A percentile compares a stretch with the other conserved stretches of the same genome.
Evolutionary conservation across 37 sponge, comb jelly and placozoan genomes (phyloP).

Genomic region (Bolinopsis microptera): DNA sequence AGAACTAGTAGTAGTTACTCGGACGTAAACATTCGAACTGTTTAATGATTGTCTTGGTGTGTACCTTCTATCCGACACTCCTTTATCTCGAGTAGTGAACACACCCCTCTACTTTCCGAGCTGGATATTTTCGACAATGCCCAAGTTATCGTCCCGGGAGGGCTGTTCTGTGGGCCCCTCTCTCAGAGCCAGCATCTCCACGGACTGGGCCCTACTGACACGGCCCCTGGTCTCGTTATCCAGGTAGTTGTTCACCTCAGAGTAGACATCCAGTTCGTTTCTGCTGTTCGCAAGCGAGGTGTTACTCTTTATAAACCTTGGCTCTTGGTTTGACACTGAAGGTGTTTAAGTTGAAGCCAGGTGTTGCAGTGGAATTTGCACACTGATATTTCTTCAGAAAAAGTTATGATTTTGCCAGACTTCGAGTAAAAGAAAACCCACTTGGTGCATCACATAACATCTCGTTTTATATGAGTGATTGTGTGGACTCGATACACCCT

Average conservation of each 20-base stretch:
- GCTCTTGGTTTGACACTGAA: slow-evolving; percentile 44
- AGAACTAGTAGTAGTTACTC: too few species aligned
- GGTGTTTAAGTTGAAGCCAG: neutral
- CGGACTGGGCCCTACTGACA: neutral
- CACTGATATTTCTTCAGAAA: too few species aligned
- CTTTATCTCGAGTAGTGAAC: too few species aligned
- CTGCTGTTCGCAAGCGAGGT: neutral
- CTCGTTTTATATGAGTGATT: too few species aligned
- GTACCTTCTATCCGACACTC: too few species aligned
- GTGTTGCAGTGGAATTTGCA: too few species aligned
- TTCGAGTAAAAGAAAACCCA: too few species aligned
- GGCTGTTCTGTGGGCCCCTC: neutral
- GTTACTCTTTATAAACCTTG: slow-evolving; percentile 42
- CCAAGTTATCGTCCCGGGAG: neutral
- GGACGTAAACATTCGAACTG: too few species aligned
- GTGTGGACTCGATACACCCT: too few species aligned
- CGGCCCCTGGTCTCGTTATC: neutral
- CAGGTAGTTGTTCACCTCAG: slow-evolving; percentile 30
- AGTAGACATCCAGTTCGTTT: slow-evolving; percentile 14
- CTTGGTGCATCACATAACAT: too few species aligned
- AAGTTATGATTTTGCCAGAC: too few species aligned
- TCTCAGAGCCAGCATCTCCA: neutral
- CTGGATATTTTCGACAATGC: neutral
- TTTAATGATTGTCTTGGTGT: too few species aligned
- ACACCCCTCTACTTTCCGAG: neutral